Evolutionary conservation across 2,888 invertebrate species (phyloP), one percentile per base, ranked within the genome.

Genomic region (Branchellion lobata): DNA sequence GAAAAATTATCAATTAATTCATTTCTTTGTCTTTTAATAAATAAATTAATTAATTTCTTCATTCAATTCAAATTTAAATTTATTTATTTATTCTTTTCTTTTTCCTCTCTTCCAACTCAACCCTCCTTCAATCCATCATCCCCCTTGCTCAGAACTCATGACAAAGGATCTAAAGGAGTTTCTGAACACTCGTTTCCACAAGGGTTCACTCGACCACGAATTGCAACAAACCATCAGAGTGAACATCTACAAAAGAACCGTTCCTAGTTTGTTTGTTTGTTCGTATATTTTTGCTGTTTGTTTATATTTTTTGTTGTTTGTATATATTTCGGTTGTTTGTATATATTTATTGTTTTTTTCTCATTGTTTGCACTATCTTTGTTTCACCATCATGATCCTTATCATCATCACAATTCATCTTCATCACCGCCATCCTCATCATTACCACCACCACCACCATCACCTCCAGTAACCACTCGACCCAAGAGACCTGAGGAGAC

Each of bases 191-290:
- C 85, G 90, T 81, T 91, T 90, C 85, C 89, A 89, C 82, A 90
- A 90, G 84, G 90, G 89, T 71, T 90, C 90, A 0, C 86, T 89
- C 2, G 90, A 91, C 85, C 90, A 91, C 87, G 90, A 91, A 81
- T 88, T 91, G 69, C 91, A 91, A 85, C 90, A 90, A 82, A 90
- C 90, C n/a, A 91, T 91, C 80, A 86, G 91, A 79, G 91, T 91
- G 85, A 91, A 91, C 85, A 86, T 91, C 79, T 91, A 91, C 85
- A 87, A 90, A 83, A 87, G 91, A 82, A 91, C 91, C 33, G 91
- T 91, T 18, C 91, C 91, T 57, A 87, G 87, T 87, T 83, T 85
- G 87, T 86, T 57, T 65, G 21, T 18, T 1, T 27, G 8, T 21
- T 27, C 29, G 2, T n/a, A 65, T n/a, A 34, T 69, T 34, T 11